These are phyloP conservation scores for Tragelaphus scriptus DNA, from an alignment of 2,113 vertebrate species.

Conservation along the genomic window DNA sequence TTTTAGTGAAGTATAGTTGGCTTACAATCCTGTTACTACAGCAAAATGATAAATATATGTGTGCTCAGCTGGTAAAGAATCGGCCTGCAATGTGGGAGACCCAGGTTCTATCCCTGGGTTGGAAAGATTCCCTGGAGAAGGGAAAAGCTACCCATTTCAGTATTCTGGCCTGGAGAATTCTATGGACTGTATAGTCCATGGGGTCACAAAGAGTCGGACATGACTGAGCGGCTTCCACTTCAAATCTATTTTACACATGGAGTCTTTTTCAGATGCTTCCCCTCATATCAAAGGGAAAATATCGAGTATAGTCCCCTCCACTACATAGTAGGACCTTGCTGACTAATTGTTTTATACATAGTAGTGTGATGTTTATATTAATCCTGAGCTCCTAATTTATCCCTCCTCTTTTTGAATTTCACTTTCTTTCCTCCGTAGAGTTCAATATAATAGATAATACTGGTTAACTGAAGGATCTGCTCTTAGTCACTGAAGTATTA, in stretches of 20 bases:
- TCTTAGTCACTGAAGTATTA: background rate
- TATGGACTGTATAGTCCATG: background rate
- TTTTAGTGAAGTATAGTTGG: background rate
- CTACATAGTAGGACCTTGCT: background rate
- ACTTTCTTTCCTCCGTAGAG: background rate
- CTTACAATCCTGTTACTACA: background rate
- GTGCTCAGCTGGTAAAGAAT: background rate
- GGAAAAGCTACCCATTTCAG: background rate
- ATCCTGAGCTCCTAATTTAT: background rate
- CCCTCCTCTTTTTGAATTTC: background rate
- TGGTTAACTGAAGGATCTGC: background rate
- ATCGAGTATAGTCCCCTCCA: background rate
- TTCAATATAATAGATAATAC: background rate
- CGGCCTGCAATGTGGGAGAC: background rate
- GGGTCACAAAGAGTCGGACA: background rate
- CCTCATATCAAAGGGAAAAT: background rate
- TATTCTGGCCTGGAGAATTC: background rate
- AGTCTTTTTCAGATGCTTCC: background rate
- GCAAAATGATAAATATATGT: background rate
- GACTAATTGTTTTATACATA: background rate
- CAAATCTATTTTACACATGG: background rate
- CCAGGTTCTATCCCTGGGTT: background rate
- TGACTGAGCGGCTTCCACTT: background rate
- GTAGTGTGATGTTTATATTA: background rate
- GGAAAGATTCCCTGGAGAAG: background rate